Evolutionary conservation across 2,888 invertebrate species (phyloP).

Genomic region (Tiliacea aurago): DNA sequence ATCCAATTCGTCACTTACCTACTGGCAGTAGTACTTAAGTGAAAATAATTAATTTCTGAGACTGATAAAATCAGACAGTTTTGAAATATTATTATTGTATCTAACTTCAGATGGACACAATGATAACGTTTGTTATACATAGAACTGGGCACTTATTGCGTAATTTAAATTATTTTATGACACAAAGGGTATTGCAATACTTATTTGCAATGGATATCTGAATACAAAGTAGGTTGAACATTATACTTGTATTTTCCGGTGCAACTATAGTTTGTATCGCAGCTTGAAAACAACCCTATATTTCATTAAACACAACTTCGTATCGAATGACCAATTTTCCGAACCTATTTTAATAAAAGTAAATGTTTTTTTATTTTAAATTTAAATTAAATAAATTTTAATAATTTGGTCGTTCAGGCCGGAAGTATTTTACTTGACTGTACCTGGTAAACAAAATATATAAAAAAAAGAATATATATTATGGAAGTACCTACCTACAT

Average conservation of each 20-base stretch:
- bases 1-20: background rate
- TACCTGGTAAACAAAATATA: too few species aligned
- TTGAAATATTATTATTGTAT: constrained; percentile 6
- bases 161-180: constrained; percentile 1
- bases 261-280: background rate
- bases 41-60: background rate
- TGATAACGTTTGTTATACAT: constrained; percentile 24
- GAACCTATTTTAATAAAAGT: background rate
- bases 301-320: background rate
- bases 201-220: background rate
- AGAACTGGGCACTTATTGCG: constrained; percentile 1
- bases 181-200: background rate
- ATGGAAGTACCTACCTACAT: background rate
- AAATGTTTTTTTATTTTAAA: too few species aligned
- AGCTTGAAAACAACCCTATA: background rate
- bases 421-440: background rate
- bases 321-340: background rate
- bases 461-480: too few species aligned
- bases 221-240: background rate
- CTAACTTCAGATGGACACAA: constrained; percentile 22
- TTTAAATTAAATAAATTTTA: too few species aligned
- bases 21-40: background rate
- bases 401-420: constrained; percentile 13
- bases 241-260: background rate
- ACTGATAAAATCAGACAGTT: constrained; percentile 11